phyloP scores from a whole-genome alignment of 2,797 vertebrate genomes.

The Sandelia bainsii region DNA sequence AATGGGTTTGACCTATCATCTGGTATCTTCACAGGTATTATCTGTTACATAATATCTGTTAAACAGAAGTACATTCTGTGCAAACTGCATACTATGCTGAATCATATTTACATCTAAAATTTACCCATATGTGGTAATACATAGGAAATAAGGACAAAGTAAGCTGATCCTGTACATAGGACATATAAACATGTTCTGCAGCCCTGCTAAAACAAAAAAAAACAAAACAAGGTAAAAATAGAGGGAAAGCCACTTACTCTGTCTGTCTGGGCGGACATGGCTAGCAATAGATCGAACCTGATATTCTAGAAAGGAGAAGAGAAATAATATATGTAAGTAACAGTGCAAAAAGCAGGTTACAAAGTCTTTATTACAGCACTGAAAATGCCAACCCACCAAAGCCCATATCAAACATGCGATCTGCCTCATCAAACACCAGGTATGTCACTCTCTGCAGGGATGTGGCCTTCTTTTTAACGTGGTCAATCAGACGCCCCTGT shows the following conservation, averaged over 20 bases:
- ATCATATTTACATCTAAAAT: too few species aligned
- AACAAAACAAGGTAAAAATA: background rate
- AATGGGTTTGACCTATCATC: too few species aligned
- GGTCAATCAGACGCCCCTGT: slow-evolving; percentile 98
- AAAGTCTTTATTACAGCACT: background rate
- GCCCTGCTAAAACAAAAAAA: background rate
- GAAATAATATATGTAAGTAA: background rate
- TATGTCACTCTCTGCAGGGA: slow-evolving; percentile 97
- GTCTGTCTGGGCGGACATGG: slow-evolving; percentile 97
- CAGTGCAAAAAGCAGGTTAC: background rate
- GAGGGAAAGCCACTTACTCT: slow-evolving; percentile 88
- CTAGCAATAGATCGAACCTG: slow-evolving; percentile 97
- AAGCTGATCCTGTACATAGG: too few species aligned
- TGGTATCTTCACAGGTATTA: too few species aligned
- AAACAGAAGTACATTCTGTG: too few species aligned
- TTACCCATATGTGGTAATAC: too few species aligned
- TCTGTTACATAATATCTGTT: too few species aligned
- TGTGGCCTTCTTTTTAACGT: slow-evolving; percentile 99
- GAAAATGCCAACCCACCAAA: slow-evolving; percentile 87
- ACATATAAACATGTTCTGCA: background rate
- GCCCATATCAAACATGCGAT: slow-evolving; percentile 99
- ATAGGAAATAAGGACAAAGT: too few species aligned
- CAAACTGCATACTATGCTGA: too few species aligned
- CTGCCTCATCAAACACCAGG: slow-evolving; percentile 98
- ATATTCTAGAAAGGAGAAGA: slow-evolving; percentile 87